Evolutionary conservation across 2,797 vertebrate genomes (phyloP).

Genomic region (Astyanax mexicanus): DNA sequence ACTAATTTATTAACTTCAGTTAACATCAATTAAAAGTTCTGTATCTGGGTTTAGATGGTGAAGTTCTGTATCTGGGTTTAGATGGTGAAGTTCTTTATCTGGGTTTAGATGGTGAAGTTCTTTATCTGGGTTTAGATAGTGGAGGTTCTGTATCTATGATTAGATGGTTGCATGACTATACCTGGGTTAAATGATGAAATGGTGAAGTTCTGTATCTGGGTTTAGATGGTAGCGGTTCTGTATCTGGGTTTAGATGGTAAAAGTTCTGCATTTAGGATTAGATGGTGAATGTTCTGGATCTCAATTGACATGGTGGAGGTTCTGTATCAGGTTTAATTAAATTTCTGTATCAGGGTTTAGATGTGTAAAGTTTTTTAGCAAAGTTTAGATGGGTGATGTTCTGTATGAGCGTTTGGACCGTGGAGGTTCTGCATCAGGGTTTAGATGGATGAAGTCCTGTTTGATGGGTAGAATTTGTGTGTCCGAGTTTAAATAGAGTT

Average conservation of each 20-base stretch:
- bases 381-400: neutral
- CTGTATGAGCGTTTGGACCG: slow-evolving; percentile 14
- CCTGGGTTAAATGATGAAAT: slow-evolving; percentile 4
- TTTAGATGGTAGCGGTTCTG: neutral
- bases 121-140: neutral
- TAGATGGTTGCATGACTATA: no score
- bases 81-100: no score
- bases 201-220: slow-evolving; percentile 33
- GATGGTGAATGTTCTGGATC: neutral
- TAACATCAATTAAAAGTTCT: no score
- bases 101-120: no score
- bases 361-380: no score
- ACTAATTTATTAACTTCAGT: no score
- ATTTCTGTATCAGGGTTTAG: neutral
- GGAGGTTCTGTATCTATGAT: no score
- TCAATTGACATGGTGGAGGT: no score
- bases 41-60: no score
- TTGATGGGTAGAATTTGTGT: neutral
- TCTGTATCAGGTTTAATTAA: no score
- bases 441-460: neutral
- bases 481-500: neutral
- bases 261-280: slow-evolving; percentile 25
- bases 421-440: neutral
- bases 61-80: no score
- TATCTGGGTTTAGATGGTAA: neutral